A percentile compares a stretch with the other conserved stretches of the same genome.
Conservation (phyloP, 2,113 vertebrate species). For the Ciconia maguari region DNA sequence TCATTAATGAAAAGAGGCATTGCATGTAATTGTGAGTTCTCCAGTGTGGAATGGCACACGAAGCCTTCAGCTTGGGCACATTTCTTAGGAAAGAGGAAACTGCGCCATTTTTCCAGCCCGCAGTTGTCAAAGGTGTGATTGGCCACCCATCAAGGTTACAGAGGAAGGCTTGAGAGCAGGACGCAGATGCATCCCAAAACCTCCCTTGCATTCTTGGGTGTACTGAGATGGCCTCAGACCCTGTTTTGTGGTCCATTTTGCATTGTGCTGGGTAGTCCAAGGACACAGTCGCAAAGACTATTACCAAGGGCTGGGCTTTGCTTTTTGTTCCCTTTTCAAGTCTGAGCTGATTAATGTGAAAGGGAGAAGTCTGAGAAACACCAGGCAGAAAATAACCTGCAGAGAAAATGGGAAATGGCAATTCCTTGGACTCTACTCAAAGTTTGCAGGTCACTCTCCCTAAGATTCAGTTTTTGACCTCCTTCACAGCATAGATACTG, state of each 20-base stretch:
- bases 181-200: neutral
- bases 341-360: neutral
- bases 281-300: neutral
- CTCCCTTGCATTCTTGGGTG: neutral
- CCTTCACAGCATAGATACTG: neutral
- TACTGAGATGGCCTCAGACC: neutral
- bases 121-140: accelerated
- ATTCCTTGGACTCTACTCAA: neutral
- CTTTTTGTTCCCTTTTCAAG: neutral
- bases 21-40: neutral
- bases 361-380: neutral
- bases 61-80: neutral
- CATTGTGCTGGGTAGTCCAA: accelerated
- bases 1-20: accelerated
- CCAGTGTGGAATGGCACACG: accelerated
- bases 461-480: neutral
- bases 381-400: neutral
- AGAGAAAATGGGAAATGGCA: neutral
- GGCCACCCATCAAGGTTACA: neutral
- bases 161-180: neutral
- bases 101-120: accelerated
- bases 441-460: neutral
- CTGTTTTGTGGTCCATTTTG: accelerated
- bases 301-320: neutral
- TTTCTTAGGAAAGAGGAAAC: accelerated